Conservation (phyloP, 1,140 invertebrate genomes). For the Lepidostoma basale region DNA sequence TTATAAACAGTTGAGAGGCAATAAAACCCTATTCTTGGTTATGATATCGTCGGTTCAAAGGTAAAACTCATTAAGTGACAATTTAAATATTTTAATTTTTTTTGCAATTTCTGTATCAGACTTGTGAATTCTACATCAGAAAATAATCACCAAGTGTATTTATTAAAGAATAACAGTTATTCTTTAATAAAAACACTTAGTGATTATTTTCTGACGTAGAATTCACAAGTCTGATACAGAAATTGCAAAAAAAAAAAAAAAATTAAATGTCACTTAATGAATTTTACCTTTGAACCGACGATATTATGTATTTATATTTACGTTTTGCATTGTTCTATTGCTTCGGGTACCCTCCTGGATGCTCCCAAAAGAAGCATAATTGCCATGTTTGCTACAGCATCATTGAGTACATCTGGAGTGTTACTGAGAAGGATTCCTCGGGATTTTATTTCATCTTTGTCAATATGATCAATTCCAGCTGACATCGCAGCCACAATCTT, state of each 20-base stretch:
- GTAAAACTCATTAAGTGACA: too few species aligned
- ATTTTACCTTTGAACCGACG: too few species aligned
- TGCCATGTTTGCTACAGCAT: slow-evolving; percentile 83
- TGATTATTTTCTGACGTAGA: not conserved
- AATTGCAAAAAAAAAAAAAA: not conserved
- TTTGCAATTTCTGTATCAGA: too few species aligned
- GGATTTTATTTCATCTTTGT: slow-evolving; percentile 67
- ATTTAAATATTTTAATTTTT: too few species aligned
- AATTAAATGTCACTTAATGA: not conserved
- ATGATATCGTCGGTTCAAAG: too few species aligned
- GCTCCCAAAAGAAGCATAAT: slow-evolving; percentile 77
- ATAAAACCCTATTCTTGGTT: too few species aligned
- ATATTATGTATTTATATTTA: slow-evolving; percentile 52
- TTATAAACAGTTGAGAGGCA: too few species aligned
- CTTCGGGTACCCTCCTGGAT: slow-evolving; percentile 76
- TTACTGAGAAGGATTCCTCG: slow-evolving; percentile 75
- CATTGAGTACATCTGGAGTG: slow-evolving; percentile 80
- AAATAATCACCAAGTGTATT: too few species aligned
- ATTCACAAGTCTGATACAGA: not conserved
- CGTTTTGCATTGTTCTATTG: slow-evolving; percentile 68
- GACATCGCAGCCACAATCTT: slow-evolving; percentile 89
- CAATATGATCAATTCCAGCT: slow-evolving; percentile 80
- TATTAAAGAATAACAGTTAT: too few species aligned
- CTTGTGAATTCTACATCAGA: too few species aligned
- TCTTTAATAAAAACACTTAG: too few species aligned